These are phyloP conservation scores for Aphidius colemani DNA, from an alignment of 2,888 invertebrate genomes.

Conservation along the genomic window DNA sequence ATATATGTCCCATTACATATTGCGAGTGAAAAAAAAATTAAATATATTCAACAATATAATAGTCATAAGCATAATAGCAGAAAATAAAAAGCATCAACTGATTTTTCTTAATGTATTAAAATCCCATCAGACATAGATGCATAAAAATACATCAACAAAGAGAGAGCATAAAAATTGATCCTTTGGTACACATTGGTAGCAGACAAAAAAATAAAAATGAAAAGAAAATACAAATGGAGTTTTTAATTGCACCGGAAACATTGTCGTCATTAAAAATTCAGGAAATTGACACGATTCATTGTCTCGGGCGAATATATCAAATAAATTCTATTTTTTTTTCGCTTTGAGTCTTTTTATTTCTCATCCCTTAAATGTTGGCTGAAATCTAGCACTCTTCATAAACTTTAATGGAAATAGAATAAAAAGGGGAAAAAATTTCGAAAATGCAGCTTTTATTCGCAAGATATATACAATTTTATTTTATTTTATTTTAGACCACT, in stretches of 20 bases:
- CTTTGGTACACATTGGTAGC: not conserved
- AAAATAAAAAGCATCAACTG: no score
- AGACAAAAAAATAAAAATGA: not conserved
- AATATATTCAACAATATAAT: not conserved
- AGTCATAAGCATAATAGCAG: no score
- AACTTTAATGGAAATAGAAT: not conserved
- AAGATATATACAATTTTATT: slow-evolving; percentile 52
- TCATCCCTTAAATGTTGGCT: not conserved
- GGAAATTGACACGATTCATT: slow-evolving; percentile 25
- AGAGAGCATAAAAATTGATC: slow-evolving; percentile 16
- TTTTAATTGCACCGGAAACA: slow-evolving; percentile 25
- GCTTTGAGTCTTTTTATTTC: not conserved
- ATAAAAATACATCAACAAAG: slow-evolving; percentile 15
- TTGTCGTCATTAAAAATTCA: slow-evolving; percentile 25
- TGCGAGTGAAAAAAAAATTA: not conserved
- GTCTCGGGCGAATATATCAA: slow-evolving; percentile 1
- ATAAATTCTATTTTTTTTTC: no score
- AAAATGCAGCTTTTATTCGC: slow-evolving; percentile 42
- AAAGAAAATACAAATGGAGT: not conserved
- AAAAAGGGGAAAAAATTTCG: slow-evolving; percentile 1
- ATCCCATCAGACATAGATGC: not conserved
- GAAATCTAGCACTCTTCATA: not conserved
- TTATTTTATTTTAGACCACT: slow-evolving; percentile 56
- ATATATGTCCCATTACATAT: not conserved
- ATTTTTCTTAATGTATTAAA: not conserved